Percentiles rank a stretch among this genome's conserved stretches.
Conservation (phyloP, 2,113 vertebrate species). For the Vimba vimba region DNA sequence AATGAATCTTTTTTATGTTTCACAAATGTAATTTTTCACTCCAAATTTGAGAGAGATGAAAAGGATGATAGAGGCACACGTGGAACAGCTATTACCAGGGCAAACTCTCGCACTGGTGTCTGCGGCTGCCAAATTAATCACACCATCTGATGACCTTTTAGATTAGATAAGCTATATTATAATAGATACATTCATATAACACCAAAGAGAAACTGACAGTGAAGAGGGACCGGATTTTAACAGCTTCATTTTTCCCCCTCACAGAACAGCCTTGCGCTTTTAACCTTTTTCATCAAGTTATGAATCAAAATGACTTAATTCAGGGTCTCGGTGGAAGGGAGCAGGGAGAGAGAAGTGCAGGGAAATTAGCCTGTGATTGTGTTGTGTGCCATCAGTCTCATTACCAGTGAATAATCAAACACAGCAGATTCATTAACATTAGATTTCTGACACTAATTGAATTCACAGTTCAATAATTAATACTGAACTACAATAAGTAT, state of each 20-base stretch:
- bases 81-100: neutral
- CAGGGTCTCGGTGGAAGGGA: neutral
- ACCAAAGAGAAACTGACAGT: conserved; percentile 56
- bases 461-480: conserved; percentile 5
- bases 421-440: neutral
- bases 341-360: neutral
- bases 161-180: conserved; percentile 71
- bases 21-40: neutral
- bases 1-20: neutral
- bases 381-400: neutral
- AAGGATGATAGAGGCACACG: neutral
- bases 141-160: conserved; percentile 67
- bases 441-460: conserved; percentile 7
- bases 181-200: conserved; percentile 65
- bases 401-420: neutral
- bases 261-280: conserved; percentile 53
- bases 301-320: conserved; percentile 53
- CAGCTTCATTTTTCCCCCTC: conserved; percentile 23
- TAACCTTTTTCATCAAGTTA: conserved; percentile 57
- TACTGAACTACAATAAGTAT: neutral
- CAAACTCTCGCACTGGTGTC: conserved; percentile 53
- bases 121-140: conserved; percentile 68
- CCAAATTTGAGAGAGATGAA: neutral
- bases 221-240: conserved; percentile 56
- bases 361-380: neutral